Base-by-base conservation (phyloP, 2,797 vertebrate genomes). In the Apogon talboti region DNA sequence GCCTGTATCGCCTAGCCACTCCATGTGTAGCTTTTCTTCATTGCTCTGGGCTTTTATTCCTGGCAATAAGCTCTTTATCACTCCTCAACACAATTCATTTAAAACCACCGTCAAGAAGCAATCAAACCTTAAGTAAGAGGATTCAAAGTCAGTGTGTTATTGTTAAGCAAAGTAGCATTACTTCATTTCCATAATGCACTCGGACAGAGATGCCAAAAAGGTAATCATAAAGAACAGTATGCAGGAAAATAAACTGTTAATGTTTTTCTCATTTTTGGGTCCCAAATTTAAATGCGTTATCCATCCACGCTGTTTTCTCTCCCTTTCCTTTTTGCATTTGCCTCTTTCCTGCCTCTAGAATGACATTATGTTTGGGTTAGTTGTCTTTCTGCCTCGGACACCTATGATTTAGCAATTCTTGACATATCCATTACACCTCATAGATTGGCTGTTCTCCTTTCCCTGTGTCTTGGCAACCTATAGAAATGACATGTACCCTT, bases 61-160 rank as follows among this genome's bases (percentile, higher is more conserved):
- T 91, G 90, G 93, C 93, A 94, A 94, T 94, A 94, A 94, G 94
- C 94, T 94, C 94, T 95, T 95, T 94, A 95, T 95, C 94, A 93
- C 93, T 93, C 91, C 93, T 92, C 92, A 93, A 93, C 94, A 95
- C 94, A 93, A 94, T 94, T 94, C 93, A 94, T 94, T 95, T 94
- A 94, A 94, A 94, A 94, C 92, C 91, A 93, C 91, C 91, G 93
- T 93, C 92, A 93, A 93, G 94, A 94, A 94, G 93, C 93, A 94
- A 94, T 94, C 94, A 94, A 91, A 94, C 93, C 93, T 93, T 94
- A 94, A 95, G 94, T 94, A 94, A 95, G 93, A 94, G 93, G 94
- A 94, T 94, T 94, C 93, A 94, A 94, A 94, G 93, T 95, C 93
- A 92, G 92, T 92, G 91, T 92, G 93, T 94, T 94, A 94, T 94